Conservation (phyloP, 1,140 invertebrate genomes). For the Andricus grossulariae region DNA sequence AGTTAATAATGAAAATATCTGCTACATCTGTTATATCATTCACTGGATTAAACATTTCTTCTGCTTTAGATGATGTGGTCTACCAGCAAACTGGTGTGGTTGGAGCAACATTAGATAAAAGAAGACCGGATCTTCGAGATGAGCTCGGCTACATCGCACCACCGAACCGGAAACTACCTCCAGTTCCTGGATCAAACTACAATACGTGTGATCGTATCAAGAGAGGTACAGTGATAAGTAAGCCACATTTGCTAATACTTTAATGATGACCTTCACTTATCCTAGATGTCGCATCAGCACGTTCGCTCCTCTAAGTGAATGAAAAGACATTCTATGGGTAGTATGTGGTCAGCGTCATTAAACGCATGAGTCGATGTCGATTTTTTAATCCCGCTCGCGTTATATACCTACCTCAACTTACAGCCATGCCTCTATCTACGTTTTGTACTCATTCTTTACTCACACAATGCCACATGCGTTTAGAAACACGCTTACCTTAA, state of each 20-base stretch:
- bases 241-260: conserved; percentile 77
- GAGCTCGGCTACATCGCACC: conserved; percentile 94
- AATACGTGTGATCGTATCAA: conserved; percentile 95
- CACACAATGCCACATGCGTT: conserved; percentile 1
- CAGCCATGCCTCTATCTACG: not conserved
- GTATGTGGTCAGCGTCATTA: conserved; percentile 27
- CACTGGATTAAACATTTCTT: too few species aligned
- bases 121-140: conserved; percentile 88
- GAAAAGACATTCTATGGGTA: conserved; percentile 4
- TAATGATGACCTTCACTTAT: conserved; percentile 63
- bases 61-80: conserved; percentile 87
- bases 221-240: conserved; percentile 92
- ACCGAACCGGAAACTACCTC: conserved; percentile 92
- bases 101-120: conserved; percentile 89
- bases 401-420: too few species aligned
- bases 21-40: too few species aligned
- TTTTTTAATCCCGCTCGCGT: not conserved
- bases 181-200: conserved; percentile 93
- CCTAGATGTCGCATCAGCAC: conserved; percentile 64
- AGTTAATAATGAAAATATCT: not conserved
- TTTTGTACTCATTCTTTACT: not conserved
- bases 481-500: not conserved
- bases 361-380: not conserved
- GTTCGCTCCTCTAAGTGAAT: conserved; percentile 47
- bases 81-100: conserved; percentile 88